Evolutionary conservation across 2,888 invertebrate species (phyloP).

Genomic region (Dendrolimus pini): DNA sequence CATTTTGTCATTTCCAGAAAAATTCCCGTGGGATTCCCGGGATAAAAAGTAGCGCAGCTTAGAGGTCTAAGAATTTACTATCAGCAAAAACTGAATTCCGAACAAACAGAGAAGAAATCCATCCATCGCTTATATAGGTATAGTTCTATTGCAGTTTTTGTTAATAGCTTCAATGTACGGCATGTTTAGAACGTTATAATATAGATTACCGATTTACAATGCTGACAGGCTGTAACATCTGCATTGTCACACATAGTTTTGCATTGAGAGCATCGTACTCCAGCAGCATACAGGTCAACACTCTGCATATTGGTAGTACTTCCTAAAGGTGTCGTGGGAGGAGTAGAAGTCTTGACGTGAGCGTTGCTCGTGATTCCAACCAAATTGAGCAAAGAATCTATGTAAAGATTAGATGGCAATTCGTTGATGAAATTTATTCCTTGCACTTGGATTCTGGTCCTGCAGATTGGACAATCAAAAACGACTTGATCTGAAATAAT

Average conservation of each 20-base stretch:
- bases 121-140: no score
- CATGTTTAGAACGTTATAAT: background rate
- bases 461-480: slow-evolving; percentile 78
- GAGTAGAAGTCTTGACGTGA: slow-evolving; percentile 23
- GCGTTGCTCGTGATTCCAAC: slow-evolving; percentile 41
- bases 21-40: no score
- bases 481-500: slow-evolving; percentile 44
- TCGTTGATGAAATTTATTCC: slow-evolving; percentile 68
- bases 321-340: slow-evolving; percentile 26
- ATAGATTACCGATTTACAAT: slow-evolving; percentile 77
- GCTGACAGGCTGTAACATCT: slow-evolving; percentile 63
- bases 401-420: slow-evolving; percentile 82
- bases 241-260: slow-evolving; percentile 46
- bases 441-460: slow-evolving; percentile 57
- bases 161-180: no score
- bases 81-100: no score
- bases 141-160: no score
- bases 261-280: slow-evolving; percentile 48
- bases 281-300: slow-evolving; percentile 49
- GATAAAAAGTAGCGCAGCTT: no score
- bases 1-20: no score
- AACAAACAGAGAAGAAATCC: no score
- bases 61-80: no score
- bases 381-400: slow-evolving; percentile 77
- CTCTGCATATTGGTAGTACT: slow-evolving; percentile 27